Base-by-base conservation (phyloP, 2,888 invertebrate genomes). In the Eledona agricola region DNA sequence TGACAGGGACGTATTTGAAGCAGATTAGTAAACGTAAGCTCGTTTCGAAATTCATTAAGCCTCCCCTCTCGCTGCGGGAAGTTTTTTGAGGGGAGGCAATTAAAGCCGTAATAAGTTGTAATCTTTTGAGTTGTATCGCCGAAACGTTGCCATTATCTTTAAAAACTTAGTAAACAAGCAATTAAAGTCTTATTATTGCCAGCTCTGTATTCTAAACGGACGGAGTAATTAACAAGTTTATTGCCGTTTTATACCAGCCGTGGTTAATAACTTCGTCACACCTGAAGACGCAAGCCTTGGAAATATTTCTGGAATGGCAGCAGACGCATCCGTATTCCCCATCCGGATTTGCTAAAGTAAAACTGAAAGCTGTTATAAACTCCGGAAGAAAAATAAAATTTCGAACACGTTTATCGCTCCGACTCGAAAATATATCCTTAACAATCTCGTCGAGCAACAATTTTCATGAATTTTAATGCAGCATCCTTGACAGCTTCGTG, bases 1-100 rank as follows among this genome's bases (percentile, higher is more conserved):
- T 55, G 57, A 59, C 57, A 37, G 54, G 51, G 32, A 50, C 57
- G 59, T 59, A 55, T 59, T 57, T 52, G 55, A 57, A 57, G 55
- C 32, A 45, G 59, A 59, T 59, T 59, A 57, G 59, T 55, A 57
- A 49, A 54, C 54, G 54, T 54, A 54, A 54, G 43, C 49, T 13
- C 12, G 42, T 54, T 54, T 54, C 49, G 26, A 54, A 54, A 49
- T 49, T 54, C 54, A 54, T 54, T 54, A 54, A n/a, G 50, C 42
- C 20, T 13, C 28, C 42, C 12, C 10, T 20, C 19, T 29, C 31
- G 40, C 40, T 49, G 49, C 31, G 38, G 31, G n/a, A 11, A 25
- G 11, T 19, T 17, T 40, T 40, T 40, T 19, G 15, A 12, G 38
- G 3, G 5, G 16, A 16, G 15, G 25, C 20, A 31, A 42, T 20